These are phyloP conservation scores for Pholis gunnellus DNA, from an alignment of 2,113 vertebrate genomes.

Conservation along the genomic window DNA sequence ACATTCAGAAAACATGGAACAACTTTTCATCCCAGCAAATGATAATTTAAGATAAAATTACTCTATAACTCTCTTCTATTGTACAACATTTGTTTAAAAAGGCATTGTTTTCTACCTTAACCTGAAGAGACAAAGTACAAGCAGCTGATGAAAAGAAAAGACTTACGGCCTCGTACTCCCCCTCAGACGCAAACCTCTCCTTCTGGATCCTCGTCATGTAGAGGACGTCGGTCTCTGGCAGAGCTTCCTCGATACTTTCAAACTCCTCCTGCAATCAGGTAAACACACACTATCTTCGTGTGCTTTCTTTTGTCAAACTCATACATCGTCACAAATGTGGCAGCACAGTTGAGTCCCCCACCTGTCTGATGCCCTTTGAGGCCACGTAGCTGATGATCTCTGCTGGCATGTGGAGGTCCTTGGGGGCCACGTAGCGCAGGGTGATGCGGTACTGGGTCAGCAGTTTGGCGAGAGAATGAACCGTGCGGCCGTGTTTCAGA, in stretches of 20 bases:
- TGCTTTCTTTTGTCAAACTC: neutral
- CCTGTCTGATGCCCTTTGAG: slow-evolving; percentile 95
- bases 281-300: neutral
- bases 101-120: neutral
- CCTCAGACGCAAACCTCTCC: slow-evolving; percentile 88
- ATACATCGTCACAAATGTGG: neutral
- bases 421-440: slow-evolving; percentile 94
- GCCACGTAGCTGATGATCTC: slow-evolving; percentile 91
- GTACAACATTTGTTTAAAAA: neutral
- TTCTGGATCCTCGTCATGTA: slow-evolving; percentile 99
- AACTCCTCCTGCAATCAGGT: slow-evolving; percentile 90
- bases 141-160: neutral
- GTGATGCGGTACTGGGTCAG: slow-evolving; percentile 95
- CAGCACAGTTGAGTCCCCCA: slow-evolving; percentile 60
- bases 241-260: slow-evolving; percentile 92
- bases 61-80: too few species aligned
- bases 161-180: slow-evolving; percentile 92
- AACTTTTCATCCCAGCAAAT: neutral
- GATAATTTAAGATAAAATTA: too few species aligned
- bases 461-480: slow-evolving; percentile 95
- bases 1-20: neutral
- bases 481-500: slow-evolving; percentile 96
- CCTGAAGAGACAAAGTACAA: neutral
- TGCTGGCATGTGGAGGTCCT: slow-evolving; percentile 90
- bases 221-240: slow-evolving; percentile 94